These are phyloP conservation scores for Microcebus griseorufus DNA, from an alignment of 2,113 vertebrate species.

Conservation along the genomic window DNA sequence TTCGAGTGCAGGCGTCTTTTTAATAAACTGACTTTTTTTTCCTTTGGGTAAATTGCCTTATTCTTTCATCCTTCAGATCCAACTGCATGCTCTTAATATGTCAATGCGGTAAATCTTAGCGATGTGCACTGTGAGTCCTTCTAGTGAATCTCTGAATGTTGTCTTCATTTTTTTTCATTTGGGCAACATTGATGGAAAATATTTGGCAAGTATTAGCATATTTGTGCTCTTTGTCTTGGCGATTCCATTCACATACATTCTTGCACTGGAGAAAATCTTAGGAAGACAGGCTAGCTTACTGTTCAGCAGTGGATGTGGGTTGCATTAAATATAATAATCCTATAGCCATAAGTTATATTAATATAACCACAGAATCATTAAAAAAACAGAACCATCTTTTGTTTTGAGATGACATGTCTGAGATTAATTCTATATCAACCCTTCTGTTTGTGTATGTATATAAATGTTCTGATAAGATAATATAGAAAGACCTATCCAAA, in stretches of 20 bases:
- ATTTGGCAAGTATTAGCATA: not conserved
- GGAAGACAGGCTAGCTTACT: not conserved
- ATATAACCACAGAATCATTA: not conserved
- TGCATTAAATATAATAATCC: not conserved
- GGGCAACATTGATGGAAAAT: not conserved
- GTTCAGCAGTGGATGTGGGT: not conserved
- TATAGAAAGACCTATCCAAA: not conserved
- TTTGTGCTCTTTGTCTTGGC: not conserved
- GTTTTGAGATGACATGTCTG: not conserved
- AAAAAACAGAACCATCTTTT: not conserved
- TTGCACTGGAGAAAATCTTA: not conserved
- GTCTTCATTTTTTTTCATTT: not conserved
- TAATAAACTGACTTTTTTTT: too few relatives aligned
- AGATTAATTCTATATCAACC: not conserved
- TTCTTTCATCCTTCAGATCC: not conserved
- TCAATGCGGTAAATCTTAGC: not conserved
- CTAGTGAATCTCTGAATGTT: not conserved
- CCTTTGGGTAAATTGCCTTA: not conserved
- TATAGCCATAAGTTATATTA: not conserved
- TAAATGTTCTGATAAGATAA: not conserved
- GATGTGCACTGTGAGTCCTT: not conserved
- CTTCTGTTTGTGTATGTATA: not conserved
- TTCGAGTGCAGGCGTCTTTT: too few relatives aligned
- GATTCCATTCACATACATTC: not conserved
- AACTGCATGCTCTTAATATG: not conserved